Percentiles rank a stretch among this genome's conserved stretches.
phyloP scores from a whole-genome alignment of 2,888 invertebrate genomes.

The Nebria brevicollis region DNA sequence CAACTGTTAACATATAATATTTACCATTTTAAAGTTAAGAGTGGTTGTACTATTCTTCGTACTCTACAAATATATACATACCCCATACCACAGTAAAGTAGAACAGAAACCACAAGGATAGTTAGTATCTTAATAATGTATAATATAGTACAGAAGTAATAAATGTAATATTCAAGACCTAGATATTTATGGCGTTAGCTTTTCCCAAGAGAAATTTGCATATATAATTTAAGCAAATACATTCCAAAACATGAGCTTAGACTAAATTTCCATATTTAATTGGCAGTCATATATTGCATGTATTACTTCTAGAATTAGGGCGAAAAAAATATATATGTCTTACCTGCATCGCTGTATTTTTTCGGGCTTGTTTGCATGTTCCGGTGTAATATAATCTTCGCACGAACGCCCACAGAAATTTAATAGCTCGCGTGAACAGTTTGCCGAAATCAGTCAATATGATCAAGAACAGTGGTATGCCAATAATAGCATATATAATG shows the following conservation, averaged over 20 bases:
- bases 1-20: neutral
- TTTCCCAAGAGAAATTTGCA: too few relatives aligned
- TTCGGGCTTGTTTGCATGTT: conserved; percentile 80
- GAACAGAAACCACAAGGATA: neutral
- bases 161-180: neutral
- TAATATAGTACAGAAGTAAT: neutral
- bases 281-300: neutral
- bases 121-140: neutral
- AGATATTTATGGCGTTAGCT: too few relatives aligned
- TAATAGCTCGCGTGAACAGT: conserved; percentile 88
- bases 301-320: neutral
- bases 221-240: too few relatives aligned
- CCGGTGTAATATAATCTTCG: conserved; percentile 87
- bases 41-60: conserved; percentile 26
- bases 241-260: neutral
- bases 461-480: conserved; percentile 95
- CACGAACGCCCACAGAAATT: conserved; percentile 89
- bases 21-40: conserved; percentile 42
- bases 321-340: conserved; percentile 36
- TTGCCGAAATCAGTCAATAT: conserved; percentile 95
- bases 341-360: conserved; percentile 80
- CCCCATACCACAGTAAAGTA: conserved; percentile 29
- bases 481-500: conserved; percentile 92
- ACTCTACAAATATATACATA: conserved; percentile 29
- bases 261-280: neutral